Conservation (phyloP, 2,888 invertebrate species). For the Cybosia mesomella region DNA sequence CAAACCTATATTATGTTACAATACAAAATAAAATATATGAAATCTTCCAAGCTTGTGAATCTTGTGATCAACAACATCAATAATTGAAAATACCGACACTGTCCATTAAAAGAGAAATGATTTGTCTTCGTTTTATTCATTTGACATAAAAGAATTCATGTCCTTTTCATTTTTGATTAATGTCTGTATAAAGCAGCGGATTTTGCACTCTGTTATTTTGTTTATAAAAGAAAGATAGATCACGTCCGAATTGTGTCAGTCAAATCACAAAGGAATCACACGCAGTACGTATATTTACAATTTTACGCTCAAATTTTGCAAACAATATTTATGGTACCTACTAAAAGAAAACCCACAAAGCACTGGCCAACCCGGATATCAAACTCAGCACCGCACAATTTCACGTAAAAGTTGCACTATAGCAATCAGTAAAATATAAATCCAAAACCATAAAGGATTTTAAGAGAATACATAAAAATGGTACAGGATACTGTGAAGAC, state of each 20-base stretch:
- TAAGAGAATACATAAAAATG: not conserved
- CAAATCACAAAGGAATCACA: constrained; percentile 25
- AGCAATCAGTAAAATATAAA: not conserved
- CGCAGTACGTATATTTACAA: not conserved
- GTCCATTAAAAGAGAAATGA: constrained; percentile 33
- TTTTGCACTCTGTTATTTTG: constrained; percentile 27
- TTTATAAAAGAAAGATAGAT: constrained; percentile 38
- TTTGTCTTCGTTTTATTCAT: constrained; percentile 35
- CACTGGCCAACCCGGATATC: not conserved
- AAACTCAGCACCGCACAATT: too few relatives aligned
- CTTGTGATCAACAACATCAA: constrained; percentile 23
- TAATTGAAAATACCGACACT: constrained; percentile 30
- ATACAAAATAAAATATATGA: constrained; percentile 2
- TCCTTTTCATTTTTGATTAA: constrained; percentile 45
- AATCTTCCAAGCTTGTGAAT: constrained; percentile 16
- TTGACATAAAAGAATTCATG: constrained; percentile 27
- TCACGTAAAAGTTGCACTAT: not conserved
- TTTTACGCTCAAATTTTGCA: not conserved
- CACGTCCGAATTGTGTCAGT: constrained; percentile 11
- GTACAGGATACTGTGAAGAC: not conserved
- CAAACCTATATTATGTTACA: not conserved
- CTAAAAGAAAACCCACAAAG: not conserved
- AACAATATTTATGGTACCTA: not conserved
- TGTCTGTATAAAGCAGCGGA: constrained; percentile 35
- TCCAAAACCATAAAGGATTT: too few relatives aligned